Conservation (phyloP, 2,888 invertebrate species). For the Allacma fusca region DNA sequence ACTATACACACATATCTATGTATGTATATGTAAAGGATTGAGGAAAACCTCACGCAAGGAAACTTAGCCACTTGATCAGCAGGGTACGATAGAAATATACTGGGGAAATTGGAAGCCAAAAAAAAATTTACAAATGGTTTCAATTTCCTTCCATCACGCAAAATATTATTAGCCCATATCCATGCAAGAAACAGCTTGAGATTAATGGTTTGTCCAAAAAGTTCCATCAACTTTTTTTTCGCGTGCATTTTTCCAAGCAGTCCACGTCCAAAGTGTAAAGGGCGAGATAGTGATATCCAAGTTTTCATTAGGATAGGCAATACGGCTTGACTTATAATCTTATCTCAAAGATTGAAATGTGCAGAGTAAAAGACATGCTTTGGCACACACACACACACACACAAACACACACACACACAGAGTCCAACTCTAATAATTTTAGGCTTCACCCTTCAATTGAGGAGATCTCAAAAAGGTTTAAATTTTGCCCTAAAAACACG, state of each 20-base stretch:
- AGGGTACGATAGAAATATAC: neutral
- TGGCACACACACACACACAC: no score
- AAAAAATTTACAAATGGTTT: neutral
- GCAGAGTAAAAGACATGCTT: neutral
- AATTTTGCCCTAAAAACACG: no score
- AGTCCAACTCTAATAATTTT: no score
- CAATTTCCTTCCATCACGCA: neutral
- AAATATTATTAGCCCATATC: neutral
- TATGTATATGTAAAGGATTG: no score
- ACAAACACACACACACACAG: no score
- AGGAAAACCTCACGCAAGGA: no score
- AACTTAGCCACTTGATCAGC: neutral
- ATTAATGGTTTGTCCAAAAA: no score
- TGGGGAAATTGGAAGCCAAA: neutral
- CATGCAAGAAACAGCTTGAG: neutral
- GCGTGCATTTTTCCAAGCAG: no score
- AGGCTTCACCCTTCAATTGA: no score
- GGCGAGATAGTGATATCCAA: neutral
- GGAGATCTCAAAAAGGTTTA: no score
- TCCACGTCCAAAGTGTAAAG: conserved; percentile 5
- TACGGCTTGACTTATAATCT: neutral
- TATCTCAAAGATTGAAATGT: neutral
- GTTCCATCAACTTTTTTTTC: no score
- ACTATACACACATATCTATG: no score
- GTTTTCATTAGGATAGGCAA: neutral